Evolutionary conservation across 2,113 vertebrate species (phyloP), one percentile per base, ranked within the genome.

Genomic region (Urocolius indicus): DNA sequence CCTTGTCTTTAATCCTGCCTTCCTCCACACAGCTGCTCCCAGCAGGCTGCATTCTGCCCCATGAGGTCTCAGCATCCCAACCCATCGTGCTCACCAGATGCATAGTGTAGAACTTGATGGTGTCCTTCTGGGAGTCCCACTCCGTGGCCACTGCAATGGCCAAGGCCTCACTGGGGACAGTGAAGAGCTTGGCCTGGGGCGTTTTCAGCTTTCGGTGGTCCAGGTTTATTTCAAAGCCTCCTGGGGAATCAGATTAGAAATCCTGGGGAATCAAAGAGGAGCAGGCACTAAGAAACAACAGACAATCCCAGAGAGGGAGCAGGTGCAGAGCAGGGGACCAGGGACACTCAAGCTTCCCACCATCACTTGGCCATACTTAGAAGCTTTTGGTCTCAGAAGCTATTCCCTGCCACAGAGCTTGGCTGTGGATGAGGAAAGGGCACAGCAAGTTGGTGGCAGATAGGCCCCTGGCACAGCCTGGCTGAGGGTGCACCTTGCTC

Each of bases 61-160:
- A 9, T 5, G 1, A 68, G 54, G 16, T 36, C 36, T 65, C 30
- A 12, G 36, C 10, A 4, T 19, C 76, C 29, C 16, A 6, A 5
- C 13, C 27, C 16, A 46, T 34, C 1, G 0, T 18, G 57, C 95
- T 90, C 98, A 99, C 99, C 98, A 99, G 91, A 34, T 99, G 99
- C 99, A 99, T 99, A 0, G 98, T 98, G 98, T 99, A 99, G 97
- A 98, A 98, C 96, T 99, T 99, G 89, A 99, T 98, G 11, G 98
- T 99, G 83, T 99, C 99, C 71, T 94, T 98, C 97, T 99, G 99
- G 91, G 98, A 97, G 65, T 99, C 99, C 99, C 99, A 99, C 51
- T 99, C 99, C 0, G 99, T 99, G 30, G 99, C 99, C 81, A 99
- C 99, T 1, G 99, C 99, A 2, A 99, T 97, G 55, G 99, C 99